Conservation (phyloP, 2,888 invertebrate genomes). For the Drosophila lutescens region DNA sequence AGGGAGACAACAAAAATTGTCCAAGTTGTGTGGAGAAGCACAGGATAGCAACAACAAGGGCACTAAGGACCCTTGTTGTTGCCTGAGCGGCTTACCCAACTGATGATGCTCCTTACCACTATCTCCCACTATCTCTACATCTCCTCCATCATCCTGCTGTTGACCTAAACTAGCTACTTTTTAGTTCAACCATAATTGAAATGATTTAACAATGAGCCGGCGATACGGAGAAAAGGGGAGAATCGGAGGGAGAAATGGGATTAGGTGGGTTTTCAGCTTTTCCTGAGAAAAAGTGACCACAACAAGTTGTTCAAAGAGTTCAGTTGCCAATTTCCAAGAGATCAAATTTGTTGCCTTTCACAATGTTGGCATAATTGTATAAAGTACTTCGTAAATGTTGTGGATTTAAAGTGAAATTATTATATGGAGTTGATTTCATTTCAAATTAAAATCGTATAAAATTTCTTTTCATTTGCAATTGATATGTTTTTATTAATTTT, state of each 20-base stretch:
- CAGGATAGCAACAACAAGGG: slow-evolving; percentile 16
- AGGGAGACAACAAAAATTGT: slow-evolving; percentile 21
- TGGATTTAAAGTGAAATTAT: no score
- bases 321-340: not conserved
- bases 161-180: slow-evolving; percentile 37
- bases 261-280: slow-evolving; percentile 12
- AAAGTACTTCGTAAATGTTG: no score
- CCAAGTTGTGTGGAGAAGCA: slow-evolving; percentile 19
- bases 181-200: slow-evolving; percentile 56
- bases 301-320: slow-evolving; percentile 1
- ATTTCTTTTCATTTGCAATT: no score
- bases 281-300: slow-evolving; percentile 3
- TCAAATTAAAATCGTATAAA: no score
- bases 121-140: not conserved
- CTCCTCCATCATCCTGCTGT: slow-evolving; percentile 14
- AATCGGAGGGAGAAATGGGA: not conserved
- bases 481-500: no score
- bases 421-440: no score
- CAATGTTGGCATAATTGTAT: not conserved
- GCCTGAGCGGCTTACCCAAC: slow-evolving; percentile 30
- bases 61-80: slow-evolving; percentile 31
- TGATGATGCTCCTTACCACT: slow-evolving; percentile 13
- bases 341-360: not conserved
- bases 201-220: slow-evolving; percentile 62
- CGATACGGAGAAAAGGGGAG: not conserved